phyloP scores from a whole-genome alignment of 2,113 vertebrate genomes.

The Tachycineta bicolor region DNA sequence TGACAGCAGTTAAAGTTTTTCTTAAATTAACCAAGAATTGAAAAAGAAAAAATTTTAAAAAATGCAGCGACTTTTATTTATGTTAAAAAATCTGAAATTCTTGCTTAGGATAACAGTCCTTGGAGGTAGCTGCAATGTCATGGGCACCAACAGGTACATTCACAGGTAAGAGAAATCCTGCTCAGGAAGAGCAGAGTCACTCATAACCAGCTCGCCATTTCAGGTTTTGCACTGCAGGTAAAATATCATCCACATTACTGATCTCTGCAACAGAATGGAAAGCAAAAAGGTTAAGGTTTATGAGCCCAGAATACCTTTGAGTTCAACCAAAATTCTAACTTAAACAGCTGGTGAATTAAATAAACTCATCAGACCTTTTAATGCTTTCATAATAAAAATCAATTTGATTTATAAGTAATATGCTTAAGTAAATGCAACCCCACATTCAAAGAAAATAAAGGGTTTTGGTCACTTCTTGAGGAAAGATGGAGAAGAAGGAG shows the following conservation, averaged over 20 bases:
- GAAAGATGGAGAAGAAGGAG: background rate
- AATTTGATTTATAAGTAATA: background rate
- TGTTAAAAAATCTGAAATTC: background rate
- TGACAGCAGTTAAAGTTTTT: background rate
- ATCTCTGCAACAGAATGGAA: constrained; percentile 80
- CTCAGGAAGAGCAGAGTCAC: background rate
- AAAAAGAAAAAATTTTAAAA: background rate
- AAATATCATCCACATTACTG: constrained; percentile 79
- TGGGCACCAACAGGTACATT: background rate
- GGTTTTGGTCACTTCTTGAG: background rate
- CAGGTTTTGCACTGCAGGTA: constrained; percentile 81
- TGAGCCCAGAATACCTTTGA: background rate
- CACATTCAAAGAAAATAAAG: background rate
- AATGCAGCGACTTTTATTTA: constrained; percentile 12
- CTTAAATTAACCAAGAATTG: background rate
- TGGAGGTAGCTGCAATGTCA: background rate
- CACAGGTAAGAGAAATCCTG: background rate
- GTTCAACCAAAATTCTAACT: background rate
- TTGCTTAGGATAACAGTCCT: background rate
- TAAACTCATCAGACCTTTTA: background rate
- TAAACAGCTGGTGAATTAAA: background rate
- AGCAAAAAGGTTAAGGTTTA: background rate
- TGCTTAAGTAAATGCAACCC: background rate
- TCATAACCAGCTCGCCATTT: constrained; percentile 57
- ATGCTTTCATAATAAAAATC: background rate